Evolutionary conservation across 2,888 invertebrate species (phyloP).

Genomic region (Omphaloscelis lunosa): DNA sequence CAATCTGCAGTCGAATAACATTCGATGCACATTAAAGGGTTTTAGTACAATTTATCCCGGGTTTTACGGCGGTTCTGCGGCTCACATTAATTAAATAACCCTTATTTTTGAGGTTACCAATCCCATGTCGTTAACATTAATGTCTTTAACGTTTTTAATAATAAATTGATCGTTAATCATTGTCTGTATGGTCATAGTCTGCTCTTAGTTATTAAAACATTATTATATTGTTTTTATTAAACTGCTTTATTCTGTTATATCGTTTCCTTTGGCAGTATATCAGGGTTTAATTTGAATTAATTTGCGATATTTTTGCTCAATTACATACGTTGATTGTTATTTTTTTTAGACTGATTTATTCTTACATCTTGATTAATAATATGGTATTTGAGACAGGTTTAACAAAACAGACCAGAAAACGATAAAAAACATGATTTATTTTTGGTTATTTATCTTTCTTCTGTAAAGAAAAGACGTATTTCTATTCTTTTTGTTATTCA

Average conservation of each 20-base stretch:
- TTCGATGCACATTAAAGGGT: slow-evolving; percentile 67
- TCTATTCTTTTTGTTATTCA: not conserved
- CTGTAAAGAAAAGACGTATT: not conserved
- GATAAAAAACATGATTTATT: not conserved
- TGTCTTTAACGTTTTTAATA: slow-evolving; percentile 19
- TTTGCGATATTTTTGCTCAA: not conserved
- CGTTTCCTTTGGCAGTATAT: not conserved
- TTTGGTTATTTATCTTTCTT: not conserved
- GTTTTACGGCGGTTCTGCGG: slow-evolving; percentile 64
- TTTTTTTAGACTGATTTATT: not conserved
- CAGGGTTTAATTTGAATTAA: not conserved
- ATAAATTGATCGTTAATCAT: slow-evolving; percentile 34
- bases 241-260: not conserved
- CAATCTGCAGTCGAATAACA: slow-evolving; percentile 45
- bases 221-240: slow-evolving; percentile 29
- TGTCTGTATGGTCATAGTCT: slow-evolving; percentile 8
- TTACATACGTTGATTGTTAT: slow-evolving; percentile 9
- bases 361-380: not conserved
- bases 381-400: not conserved
- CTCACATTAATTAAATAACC: slow-evolving; percentile 62
- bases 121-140: slow-evolving; percentile 37
- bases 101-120: slow-evolving; percentile 50
- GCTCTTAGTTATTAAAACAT: slow-evolving; percentile 15
- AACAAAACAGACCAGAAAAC: not conserved
- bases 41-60: slow-evolving; percentile 69